Evolutionary conservation across 2,113 vertebrate species (phyloP).

Genomic region (Camarhynchus parvulus): DNA sequence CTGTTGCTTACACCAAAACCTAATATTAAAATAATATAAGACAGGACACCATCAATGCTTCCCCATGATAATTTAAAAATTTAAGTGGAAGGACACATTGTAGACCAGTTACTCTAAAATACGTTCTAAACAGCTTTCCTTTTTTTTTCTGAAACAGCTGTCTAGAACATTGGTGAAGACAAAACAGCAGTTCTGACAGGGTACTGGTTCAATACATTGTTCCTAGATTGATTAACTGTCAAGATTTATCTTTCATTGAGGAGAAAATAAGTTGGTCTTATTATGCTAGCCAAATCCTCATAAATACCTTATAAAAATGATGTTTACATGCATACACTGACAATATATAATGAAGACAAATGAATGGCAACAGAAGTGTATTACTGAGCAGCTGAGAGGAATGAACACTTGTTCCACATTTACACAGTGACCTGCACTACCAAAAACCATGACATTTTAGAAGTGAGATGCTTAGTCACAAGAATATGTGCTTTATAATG

Average conservation of each 20-base stretch:
- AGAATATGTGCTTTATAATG: not conserved
- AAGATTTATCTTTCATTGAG: slow-evolving; percentile 7
- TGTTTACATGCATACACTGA: not conserved
- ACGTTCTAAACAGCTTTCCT: not conserved
- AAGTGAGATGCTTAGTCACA: not conserved
- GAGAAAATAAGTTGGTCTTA: not conserved
- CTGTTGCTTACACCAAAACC: not conserved
- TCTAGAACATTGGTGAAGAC: not conserved
- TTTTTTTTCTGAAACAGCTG: not conserved
- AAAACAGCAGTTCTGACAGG: not conserved
- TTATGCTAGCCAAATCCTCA: not conserved
- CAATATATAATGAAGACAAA: not conserved
- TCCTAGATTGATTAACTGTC: slow-evolving; percentile 23
- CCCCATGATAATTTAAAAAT: not conserved
- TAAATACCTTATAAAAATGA: not conserved
- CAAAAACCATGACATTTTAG: rapidly evolving
- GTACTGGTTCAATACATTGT: not conserved
- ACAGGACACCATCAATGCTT: not conserved
- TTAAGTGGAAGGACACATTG: not conserved
- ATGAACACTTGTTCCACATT: not conserved
- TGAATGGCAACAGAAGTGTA: not conserved
- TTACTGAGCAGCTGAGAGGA: not conserved
- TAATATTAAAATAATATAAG: not conserved
- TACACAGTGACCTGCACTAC: not conserved
- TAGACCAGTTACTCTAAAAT: not conserved